Percentiles rank a stretch among this genome's conserved stretches.
phyloP scores from a whole-genome alignment of 2,888 invertebrate genomes.

The Thymelicus acteon region DNA sequence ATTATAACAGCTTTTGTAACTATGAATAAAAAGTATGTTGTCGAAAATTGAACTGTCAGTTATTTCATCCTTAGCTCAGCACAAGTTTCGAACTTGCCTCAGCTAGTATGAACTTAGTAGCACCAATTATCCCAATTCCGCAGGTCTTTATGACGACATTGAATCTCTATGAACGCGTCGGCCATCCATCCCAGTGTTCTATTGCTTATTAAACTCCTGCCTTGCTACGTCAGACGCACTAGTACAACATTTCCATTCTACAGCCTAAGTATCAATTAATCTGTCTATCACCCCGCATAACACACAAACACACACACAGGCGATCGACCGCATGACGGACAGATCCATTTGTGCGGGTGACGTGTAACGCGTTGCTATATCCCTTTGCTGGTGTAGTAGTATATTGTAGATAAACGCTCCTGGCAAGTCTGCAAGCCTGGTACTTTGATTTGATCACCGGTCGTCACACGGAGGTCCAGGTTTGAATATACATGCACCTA shows the following conservation, averaged over 20 bases:
- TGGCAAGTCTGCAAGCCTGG: background rate
- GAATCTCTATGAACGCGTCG: too few relatives aligned
- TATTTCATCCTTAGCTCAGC: too few relatives aligned
- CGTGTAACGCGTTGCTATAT: slow-evolving; percentile 28
- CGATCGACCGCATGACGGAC: slow-evolving; percentile 42
- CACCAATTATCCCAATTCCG: too few relatives aligned
- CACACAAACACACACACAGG: background rate
- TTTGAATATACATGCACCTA: too few relatives aligned
- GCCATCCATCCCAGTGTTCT: background rate
- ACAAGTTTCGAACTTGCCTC: too few relatives aligned
- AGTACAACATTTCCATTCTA: slow-evolving; percentile 2
- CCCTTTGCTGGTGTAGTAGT: background rate
- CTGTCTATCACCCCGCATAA: background rate
- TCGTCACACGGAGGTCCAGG: too few relatives aligned
- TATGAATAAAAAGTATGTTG: too few relatives aligned
- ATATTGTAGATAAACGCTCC: background rate
- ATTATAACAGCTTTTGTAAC: too few relatives aligned
- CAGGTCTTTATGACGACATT: too few relatives aligned
- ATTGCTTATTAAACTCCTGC: background rate
- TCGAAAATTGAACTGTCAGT: too few relatives aligned
- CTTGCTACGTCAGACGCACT: background rate
- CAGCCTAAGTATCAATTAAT: slow-evolving; percentile 16
- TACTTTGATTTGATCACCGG: background rate
- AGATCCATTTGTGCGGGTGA: slow-evolving; percentile 43
- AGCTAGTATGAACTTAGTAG: too few relatives aligned